phyloP scores from a whole-genome alignment of 1,140 invertebrate species.

The Neoseiulus cucumeris region DNA sequence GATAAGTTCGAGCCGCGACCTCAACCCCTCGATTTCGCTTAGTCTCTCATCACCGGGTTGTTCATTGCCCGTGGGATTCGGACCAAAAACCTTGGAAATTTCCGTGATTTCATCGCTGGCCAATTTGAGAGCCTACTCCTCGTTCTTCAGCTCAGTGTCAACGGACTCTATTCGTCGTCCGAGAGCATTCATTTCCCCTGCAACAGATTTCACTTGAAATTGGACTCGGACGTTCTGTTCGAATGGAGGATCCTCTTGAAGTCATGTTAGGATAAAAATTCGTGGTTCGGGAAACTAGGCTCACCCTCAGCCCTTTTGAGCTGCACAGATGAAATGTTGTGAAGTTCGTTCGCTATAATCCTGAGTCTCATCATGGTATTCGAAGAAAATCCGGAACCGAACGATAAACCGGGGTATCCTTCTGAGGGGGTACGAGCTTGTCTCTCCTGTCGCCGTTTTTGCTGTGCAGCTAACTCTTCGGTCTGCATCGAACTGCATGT shows the following conservation, averaged over 20 bases:
- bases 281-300: background rate
- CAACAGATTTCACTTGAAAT: background rate
- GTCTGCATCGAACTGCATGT: background rate
- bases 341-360: conserved; percentile 84
- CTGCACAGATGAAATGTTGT: conserved; percentile 89
- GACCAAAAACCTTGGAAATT: background rate
- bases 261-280: background rate
- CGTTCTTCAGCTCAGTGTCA: background rate
- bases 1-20: background rate
- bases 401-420: conserved; percentile 74
- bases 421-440: background rate
- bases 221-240: background rate
- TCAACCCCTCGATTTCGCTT: background rate
- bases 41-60: background rate
- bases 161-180: background rate
- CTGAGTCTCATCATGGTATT: conserved; percentile 95
- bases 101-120: conserved; percentile 1
- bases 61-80: background rate
- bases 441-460: background rate
- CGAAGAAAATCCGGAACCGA: conserved; percentile 80
- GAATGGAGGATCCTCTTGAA: background rate
- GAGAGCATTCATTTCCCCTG: conserved; percentile 5
- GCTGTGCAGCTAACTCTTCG: background rate
- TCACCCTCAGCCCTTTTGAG: conserved; percentile 36
- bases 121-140: background rate